Evolutionary conservation across 2,888 invertebrate species (phyloP).

Genomic region (Chironomus tentans): DNA sequence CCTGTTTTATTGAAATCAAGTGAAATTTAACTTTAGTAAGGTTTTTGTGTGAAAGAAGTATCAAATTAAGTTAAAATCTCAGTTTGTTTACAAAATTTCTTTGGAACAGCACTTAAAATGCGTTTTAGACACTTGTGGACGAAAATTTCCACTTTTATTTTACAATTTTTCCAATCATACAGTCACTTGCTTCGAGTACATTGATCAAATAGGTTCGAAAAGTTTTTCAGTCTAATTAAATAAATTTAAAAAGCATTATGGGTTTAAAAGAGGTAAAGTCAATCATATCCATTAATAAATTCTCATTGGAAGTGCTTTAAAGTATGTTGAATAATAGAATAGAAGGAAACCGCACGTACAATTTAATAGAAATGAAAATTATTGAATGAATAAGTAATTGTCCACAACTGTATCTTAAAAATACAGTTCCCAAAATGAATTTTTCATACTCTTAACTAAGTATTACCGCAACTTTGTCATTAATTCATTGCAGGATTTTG

Average conservation of each 20-base stretch:
- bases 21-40: too few relatives aligned
- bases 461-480: not conserved
- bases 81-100: too few relatives aligned
- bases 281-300: too few relatives aligned
- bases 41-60: too few relatives aligned
- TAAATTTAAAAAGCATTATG: not conserved
- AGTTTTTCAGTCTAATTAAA: not conserved
- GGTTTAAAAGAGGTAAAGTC: constrained; percentile 15
- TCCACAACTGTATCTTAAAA: too few relatives aligned
- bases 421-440: too few relatives aligned
- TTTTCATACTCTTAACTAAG: too few relatives aligned
- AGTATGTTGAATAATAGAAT: not conserved
- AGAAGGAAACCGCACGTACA: not conserved
- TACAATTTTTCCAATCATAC: not conserved
- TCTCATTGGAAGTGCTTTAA: not conserved
- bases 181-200: not conserved
- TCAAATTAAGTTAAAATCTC: too few relatives aligned
- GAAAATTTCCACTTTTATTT: not conserved
- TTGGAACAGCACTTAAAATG: not conserved
- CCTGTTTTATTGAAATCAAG: too few relatives aligned
- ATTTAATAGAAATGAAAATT: too few relatives aligned
- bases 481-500: constrained; percentile 14
- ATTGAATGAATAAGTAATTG: too few relatives aligned
- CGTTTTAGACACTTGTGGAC: not conserved
- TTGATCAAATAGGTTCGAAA: not conserved